Evolutionary conservation across 2,113 vertebrate species (phyloP).

Genomic region (Campylomormyrus numenius): DNA sequence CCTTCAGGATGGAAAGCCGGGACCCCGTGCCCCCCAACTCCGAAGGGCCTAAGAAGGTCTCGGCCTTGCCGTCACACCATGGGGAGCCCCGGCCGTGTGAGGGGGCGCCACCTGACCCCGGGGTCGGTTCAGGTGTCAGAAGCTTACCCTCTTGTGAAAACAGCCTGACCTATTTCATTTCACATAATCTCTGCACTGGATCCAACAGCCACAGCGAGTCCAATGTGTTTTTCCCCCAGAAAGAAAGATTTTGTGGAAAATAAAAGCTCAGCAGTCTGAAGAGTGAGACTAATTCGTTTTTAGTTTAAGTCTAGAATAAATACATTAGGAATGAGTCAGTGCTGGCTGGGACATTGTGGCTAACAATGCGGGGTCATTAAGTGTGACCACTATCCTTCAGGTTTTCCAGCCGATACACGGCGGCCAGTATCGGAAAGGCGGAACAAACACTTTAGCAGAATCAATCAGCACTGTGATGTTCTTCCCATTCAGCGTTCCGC

Average conservation of each 20-base stretch:
- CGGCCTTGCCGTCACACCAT: conserved; percentile 44
- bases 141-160: conserved; percentile 29
- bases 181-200: conserved; percentile 15
- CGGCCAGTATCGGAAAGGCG: conserved; percentile 17
- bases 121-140: conserved; percentile 43
- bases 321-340: conserved; percentile 73
- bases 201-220: not conserved
- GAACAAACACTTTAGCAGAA: conserved; percentile 50
- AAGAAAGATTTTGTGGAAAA: conserved; percentile 16
- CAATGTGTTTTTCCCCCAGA: not conserved
- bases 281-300: conserved; percentile 70
- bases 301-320: conserved; percentile 76
- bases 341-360: conserved; percentile 72
- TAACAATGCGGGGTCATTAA: conserved; percentile 70
- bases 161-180: conserved; percentile 37
- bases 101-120: conserved; percentile 47
- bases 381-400: conserved; percentile 50
- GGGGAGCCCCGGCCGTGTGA: conserved; percentile 43
- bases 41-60: conserved; percentile 20
- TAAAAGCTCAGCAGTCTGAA: conserved; percentile 23
- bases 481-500: conserved; percentile 21
- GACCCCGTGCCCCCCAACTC: not conserved
- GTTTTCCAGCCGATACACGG: conserved; percentile 36
- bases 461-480: conserved; percentile 51
- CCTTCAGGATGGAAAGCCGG: not conserved